Conservation (phyloP, 2,888 invertebrate genomes). For the Panopea generosa region DNA sequence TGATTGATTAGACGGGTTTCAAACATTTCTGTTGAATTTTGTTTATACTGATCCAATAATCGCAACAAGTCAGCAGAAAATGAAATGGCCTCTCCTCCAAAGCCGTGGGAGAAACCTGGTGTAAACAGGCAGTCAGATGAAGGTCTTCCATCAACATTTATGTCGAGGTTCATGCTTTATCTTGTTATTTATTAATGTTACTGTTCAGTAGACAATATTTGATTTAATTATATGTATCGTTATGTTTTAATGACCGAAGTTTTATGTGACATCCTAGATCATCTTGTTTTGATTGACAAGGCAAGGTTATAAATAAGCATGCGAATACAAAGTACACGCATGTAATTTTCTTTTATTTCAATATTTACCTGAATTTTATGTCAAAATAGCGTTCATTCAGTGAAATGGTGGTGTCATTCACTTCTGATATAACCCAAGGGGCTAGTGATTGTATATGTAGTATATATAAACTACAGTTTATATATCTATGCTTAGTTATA, state of each 20-base stretch:
- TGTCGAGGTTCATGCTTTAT: constrained; percentile 72
- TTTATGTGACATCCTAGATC: too few species aligned
- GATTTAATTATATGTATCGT: too few species aligned
- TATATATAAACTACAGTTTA: too few species aligned
- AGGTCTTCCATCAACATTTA: constrained; percentile 62
- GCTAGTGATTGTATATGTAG: too few species aligned
- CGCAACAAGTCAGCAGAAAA: not conserved
- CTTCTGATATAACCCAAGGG: too few species aligned
- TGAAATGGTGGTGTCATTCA: too few species aligned
- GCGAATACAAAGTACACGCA: not conserved
- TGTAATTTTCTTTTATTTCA: not conserved
- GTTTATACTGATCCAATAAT: not conserved
- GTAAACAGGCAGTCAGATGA: constrained; percentile 73
- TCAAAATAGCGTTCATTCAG: too few species aligned
- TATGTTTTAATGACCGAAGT: too few species aligned
- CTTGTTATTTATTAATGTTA: not conserved
- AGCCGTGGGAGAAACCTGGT: constrained; percentile 83
- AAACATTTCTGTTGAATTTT: not conserved
- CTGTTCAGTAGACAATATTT: too few species aligned
- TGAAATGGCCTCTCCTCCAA: constrained; percentile 79
- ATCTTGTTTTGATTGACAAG: too few species aligned
- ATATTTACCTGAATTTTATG: not conserved
- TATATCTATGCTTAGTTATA: too few species aligned
- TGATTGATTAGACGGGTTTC: not conserved
- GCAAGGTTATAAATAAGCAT: constrained; percentile 1